These are phyloP conservation scores for Mesitornis unicolor DNA, from an alignment of 2,113 vertebrate species.

Conservation along the genomic window DNA sequence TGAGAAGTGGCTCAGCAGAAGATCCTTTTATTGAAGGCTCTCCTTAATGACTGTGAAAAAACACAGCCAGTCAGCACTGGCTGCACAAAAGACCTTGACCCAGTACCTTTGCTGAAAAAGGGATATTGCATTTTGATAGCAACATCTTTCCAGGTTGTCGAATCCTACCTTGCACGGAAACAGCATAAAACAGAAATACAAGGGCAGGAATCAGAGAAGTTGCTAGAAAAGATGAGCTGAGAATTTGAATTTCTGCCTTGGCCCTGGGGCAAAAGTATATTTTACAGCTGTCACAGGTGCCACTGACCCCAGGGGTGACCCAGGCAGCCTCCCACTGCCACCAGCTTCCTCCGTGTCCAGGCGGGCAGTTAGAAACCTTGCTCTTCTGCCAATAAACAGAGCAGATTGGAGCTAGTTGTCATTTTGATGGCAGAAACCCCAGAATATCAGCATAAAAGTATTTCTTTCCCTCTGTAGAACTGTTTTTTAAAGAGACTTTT, in stretches of 20 bases:
- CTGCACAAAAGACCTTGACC: not conserved
- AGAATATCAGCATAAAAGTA: not conserved
- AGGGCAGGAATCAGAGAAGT: not conserved
- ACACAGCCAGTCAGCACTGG: not conserved
- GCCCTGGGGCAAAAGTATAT: not conserved
- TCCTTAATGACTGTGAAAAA: not conserved
- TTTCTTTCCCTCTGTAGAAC: not conserved
- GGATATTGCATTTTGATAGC: not conserved
- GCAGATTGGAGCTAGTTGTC: not conserved
- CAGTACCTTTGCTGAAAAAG: not conserved
- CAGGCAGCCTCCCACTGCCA: not conserved
- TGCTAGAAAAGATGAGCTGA: not conserved
- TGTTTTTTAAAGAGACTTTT: not conserved
- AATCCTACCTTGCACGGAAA: slow-evolving; percentile 15
- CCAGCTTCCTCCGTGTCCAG: not conserved
- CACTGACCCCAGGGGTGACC: not conserved
- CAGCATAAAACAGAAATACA: not conserved
- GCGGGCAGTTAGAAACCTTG: not conserved
- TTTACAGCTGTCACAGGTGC: not conserved
- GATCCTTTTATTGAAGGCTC: not conserved
- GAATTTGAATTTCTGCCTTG: not conserved
- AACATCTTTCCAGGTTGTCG: not conserved
- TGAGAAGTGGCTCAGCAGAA: not conserved
- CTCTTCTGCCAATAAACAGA: not conserved
- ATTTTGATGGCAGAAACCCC: not conserved